These are phyloP conservation scores for Sebastes matsubarae DNA, from an alignment of 2,797 vertebrate species.

Conservation along the genomic window DNA sequence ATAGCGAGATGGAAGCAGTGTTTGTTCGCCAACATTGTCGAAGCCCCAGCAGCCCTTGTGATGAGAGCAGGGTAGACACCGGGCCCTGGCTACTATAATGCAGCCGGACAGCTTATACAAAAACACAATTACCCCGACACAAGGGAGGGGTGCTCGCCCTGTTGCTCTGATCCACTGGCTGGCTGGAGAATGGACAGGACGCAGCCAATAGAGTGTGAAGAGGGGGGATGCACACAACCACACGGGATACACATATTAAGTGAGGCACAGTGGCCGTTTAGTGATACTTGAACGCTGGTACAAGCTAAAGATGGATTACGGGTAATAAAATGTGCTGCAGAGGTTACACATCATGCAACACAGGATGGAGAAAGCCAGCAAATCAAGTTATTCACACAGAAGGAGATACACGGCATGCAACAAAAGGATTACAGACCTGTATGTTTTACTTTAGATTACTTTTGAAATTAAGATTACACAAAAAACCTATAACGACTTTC, in stretches of 20 bases:
- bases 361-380: not conserved
- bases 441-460: not conserved
- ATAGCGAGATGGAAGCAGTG: conserved; percentile 7
- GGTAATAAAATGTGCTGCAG: not conserved
- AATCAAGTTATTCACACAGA: not conserved
- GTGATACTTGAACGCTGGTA: not conserved
- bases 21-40: conserved; percentile 29
- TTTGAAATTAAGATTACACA: not conserved
- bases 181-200: conserved; percentile 44
- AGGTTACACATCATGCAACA: not conserved
- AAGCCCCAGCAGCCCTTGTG: conserved; percentile 41
- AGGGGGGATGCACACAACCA: not conserved
- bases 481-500: not conserved
- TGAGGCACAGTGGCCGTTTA: conserved; percentile 10
- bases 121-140: conserved; percentile 73
- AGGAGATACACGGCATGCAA: not conserved
- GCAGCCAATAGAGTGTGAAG: conserved; percentile 8
- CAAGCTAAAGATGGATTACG: conserved; percentile 12
- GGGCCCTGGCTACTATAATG: conserved; percentile 58
- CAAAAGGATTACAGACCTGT: not conserved
- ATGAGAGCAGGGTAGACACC: conserved; percentile 56
- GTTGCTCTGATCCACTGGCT: conserved; percentile 40
- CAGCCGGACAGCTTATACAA: conserved; percentile 69
- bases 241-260: conserved; percentile 2
- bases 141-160: conserved; percentile 30